phyloP scores from a whole-genome alignment of 1,140 invertebrate genomes.

The Tetraneura akinire region DNA sequence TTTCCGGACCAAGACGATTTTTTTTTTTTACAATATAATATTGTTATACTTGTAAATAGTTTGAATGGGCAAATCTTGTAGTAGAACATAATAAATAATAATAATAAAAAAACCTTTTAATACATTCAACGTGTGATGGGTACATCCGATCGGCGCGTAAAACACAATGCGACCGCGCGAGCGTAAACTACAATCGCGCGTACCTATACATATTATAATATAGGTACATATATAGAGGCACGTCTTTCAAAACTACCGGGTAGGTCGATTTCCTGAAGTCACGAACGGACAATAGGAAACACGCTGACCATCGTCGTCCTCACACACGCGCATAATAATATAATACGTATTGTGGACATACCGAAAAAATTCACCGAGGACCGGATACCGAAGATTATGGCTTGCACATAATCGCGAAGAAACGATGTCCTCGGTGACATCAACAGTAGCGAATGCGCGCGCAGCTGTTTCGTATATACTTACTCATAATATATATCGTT shows the following conservation, averaged over 20 bases:
- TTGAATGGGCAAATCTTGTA: too few species aligned
- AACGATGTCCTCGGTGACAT: background rate
- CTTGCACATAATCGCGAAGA: background rate
- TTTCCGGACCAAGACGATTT: too few species aligned
- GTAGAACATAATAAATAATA: too few species aligned
- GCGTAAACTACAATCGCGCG: too few species aligned
- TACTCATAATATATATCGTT: background rate
- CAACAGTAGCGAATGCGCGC: background rate
- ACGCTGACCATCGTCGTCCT: background rate
- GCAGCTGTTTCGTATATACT: background rate
- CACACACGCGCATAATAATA: too few species aligned
- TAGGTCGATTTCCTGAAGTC: background rate
- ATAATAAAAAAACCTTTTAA: too few species aligned
- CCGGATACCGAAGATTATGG: too few species aligned
- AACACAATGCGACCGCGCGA: conserved; percentile 1
- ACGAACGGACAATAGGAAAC: background rate
- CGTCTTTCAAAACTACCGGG: background rate
- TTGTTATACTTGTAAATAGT: too few species aligned
- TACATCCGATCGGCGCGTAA: background rate
- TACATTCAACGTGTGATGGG: background rate
- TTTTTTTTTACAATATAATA: too few species aligned
- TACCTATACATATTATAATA: too few species aligned
- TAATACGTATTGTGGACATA: too few species aligned
- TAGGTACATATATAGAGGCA: background rate
- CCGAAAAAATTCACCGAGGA: background rate